phyloP scores from a whole-genome alignment of 1,140 invertebrate species.

The Heliconius hermathena region DNA sequence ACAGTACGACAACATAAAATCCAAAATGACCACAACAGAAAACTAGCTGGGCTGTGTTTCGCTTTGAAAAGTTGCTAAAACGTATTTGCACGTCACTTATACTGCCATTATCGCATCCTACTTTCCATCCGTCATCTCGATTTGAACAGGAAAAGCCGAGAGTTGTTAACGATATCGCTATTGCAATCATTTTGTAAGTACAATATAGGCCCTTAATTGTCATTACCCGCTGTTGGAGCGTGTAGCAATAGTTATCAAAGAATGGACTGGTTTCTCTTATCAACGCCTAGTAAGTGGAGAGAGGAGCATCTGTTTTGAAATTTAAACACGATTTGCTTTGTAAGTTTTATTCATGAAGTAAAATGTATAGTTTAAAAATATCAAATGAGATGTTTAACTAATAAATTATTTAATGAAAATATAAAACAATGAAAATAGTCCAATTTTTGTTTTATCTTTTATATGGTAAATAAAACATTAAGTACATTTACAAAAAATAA shows the following conservation, averaged over 20 bases:
- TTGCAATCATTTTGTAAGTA: slow-evolving; percentile 36
- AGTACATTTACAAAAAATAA: no score
- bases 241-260: slow-evolving; percentile 34
- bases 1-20: background rate
- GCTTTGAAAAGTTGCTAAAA: slow-evolving; percentile 57
- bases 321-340: background rate
- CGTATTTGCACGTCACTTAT: slow-evolving; percentile 57
- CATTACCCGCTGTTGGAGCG: slow-evolving; percentile 27
- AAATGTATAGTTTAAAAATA: no score
- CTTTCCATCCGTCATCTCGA: slow-evolving; percentile 53
- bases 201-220: slow-evolving; percentile 36
- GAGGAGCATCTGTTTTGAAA: slow-evolving; percentile 5
- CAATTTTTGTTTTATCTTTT: no score
- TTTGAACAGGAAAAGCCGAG: slow-evolving; percentile 31
- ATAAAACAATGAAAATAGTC: no score
- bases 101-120: slow-evolving; percentile 56
- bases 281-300: slow-evolving; percentile 22
- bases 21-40: slow-evolving; percentile 33
- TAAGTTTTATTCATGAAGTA: no score
- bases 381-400: no score
- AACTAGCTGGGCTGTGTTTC: slow-evolving; percentile 15
- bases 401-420: no score
- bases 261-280: slow-evolving; percentile 35
- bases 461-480: no score
- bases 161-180: slow-evolving; percentile 35